Conservation (phyloP, 2,888 invertebrate species). For the Aleiodes alternator region DNA sequence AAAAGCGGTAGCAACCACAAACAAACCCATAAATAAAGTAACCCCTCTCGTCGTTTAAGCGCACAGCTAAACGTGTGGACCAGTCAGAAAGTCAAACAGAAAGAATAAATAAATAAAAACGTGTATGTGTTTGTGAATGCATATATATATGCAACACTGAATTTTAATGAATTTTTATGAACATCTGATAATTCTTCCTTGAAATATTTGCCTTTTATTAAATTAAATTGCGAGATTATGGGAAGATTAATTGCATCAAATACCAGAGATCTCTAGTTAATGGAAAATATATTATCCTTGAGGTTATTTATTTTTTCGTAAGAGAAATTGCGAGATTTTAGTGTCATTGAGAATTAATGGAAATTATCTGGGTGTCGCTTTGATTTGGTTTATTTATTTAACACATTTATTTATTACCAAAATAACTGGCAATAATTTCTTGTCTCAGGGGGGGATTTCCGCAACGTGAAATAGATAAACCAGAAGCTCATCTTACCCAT, state of each 20-base stretch:
- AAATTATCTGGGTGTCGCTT: background rate
- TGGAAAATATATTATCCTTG: background rate
- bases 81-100: conserved; percentile 30
- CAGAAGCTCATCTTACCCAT: background rate
- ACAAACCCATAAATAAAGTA: conserved; percentile 37
- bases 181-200: conserved; percentile 23
- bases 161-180: conserved; percentile 24
- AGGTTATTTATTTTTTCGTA: background rate
- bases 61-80: conserved; percentile 25
- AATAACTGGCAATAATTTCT: conserved; percentile 13
- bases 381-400: background rate
- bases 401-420: background rate
- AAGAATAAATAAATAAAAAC: conserved; percentile 3
- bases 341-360: background rate
- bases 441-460: background rate
- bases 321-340: background rate
- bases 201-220: conserved; percentile 17
- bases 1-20: conserved; percentile 19
- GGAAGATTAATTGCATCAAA: conserved; percentile 13
- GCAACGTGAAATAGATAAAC: background rate
- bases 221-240: conserved; percentile 17
- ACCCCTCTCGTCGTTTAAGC: conserved; percentile 25
- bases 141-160: conserved; percentile 1
- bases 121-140: background rate
- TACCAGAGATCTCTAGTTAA: background rate